Conservation (phyloP, 2,113 vertebrate genomes). For the Emydocephalus ijimae region DNA sequence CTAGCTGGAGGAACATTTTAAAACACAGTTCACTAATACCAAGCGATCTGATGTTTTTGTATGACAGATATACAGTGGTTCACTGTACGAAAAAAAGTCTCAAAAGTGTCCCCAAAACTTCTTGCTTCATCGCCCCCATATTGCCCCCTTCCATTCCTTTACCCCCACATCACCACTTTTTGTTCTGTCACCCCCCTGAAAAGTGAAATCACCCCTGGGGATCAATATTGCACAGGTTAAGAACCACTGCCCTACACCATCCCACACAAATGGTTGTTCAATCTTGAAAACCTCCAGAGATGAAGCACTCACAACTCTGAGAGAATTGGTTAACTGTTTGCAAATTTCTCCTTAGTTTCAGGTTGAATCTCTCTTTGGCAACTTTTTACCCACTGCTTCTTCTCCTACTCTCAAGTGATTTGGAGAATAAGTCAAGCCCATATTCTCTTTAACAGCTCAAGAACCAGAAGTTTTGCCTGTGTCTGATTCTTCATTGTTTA, state of each 20-base stretch:
- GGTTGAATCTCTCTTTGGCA: not conserved
- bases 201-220: too few relatives aligned
- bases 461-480: not conserved
- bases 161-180: too few relatives aligned
- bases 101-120: too few relatives aligned
- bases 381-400: not conserved
- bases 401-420: not conserved
- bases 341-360: not conserved
- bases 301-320: not conserved
- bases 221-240: too few relatives aligned
- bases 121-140: too few relatives aligned
- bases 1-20: too few relatives aligned
- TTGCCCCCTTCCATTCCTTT: too few relatives aligned
- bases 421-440: not conserved
- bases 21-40: too few relatives aligned
- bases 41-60: too few relatives aligned
- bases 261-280: not conserved
- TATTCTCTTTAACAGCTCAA: not conserved
- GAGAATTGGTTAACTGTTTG: not conserved
- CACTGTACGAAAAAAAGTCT: too few relatives aligned
- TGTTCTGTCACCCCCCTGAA: too few relatives aligned
- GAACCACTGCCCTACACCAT: not conserved
- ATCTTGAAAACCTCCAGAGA: not conserved
- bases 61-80: too few relatives aligned
- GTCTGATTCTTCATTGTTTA: not conserved